Evolutionary conservation across 2,797 vertebrate genomes (phyloP), one percentile per base, ranked within the genome.

Genomic region (Staurois parvus): DNA sequence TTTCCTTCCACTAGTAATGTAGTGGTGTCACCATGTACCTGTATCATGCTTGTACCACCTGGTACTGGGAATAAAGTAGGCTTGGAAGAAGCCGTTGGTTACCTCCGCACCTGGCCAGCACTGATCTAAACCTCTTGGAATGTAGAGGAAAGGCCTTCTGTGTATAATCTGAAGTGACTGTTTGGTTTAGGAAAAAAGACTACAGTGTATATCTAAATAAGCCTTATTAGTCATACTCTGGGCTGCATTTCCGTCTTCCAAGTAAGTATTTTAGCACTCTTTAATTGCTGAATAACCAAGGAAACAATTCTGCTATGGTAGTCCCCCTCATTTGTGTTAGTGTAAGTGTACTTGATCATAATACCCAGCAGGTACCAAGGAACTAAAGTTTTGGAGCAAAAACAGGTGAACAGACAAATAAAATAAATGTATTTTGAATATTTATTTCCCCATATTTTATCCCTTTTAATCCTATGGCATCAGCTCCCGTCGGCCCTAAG

Each of bases 121-220:
- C 77, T 81, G 64, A 73, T 26, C 32, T 72, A 72, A 83, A 70
- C 56, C 6, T 66, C 52, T 21, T 66, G 83, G 83, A 85, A 85
- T 79, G 68, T 37, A 48, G 83, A 45, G 37, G 24, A 67, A 79
- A 79, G 21, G 12, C 68, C n/a, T 26, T 67, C 2, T 79, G 56
- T 67, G 34, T 74, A 66, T 29, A 78, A 30, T 45, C 48, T 66
- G 37, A 29, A 40, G 40, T 1, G 12, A 48, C 26, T 68, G 72
- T n/a, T 29, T 29, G 72, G n/a, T 29, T n/a, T 29, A 24, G 45
- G 19, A 13, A 32, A 30, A 59, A 28, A 21, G 11, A 17, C 32
- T 24, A 30, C 13, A 24, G 21, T 59, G 29, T 52, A 9, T 56
- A 26, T 56, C 21, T 12, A 30, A 68, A 28, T 64, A 64, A 26